These are phyloP conservation scores for Aulostomus chinensis DNA, from an alignment of 2,797 vertebrate genomes.

Conservation along the genomic window DNA sequence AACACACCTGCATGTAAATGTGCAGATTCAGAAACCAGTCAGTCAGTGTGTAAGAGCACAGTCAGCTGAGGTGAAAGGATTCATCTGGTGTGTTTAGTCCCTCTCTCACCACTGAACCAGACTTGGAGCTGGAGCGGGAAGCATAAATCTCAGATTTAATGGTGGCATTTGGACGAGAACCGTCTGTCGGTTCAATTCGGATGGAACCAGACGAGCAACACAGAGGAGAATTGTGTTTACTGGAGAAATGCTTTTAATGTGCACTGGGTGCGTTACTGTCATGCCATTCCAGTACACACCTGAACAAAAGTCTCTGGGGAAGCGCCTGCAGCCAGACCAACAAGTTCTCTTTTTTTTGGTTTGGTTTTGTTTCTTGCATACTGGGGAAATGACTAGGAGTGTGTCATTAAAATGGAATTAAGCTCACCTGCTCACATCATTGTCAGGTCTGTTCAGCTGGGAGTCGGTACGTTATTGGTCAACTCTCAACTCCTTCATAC, in stretches of 20 bases:
- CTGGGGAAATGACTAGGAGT: constrained; percentile 26
- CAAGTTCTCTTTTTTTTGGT: constrained; percentile 61
- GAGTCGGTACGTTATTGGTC: too few species aligned
- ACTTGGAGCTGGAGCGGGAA: constrained; percentile 1
- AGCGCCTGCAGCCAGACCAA: constrained; percentile 42
- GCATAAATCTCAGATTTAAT: constrained; percentile 15
- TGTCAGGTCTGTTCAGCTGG: background rate
- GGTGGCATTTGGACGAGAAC: background rate
- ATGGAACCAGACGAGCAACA: constrained; percentile 4
- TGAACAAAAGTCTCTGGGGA: constrained; percentile 24
- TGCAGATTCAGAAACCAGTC: too few species aligned
- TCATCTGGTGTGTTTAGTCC: constrained; percentile 25
- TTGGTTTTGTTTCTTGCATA: constrained; percentile 14
- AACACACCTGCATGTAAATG: background rate
- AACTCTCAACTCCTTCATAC: too few species aligned
- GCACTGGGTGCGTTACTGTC: constrained; percentile 44
- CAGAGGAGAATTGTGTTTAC: constrained; percentile 5
- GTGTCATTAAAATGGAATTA: constrained; percentile 25
- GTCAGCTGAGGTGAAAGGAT: background rate
- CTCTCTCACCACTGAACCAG: background rate
- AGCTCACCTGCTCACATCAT: too few species aligned
- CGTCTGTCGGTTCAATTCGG: too few species aligned
- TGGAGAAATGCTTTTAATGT: constrained; percentile 16
- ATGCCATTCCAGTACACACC: constrained; percentile 49
- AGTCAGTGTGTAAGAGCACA: background rate